phyloP scores from a whole-genome alignment of 1,140 invertebrate species.

The Camponotus pennsylvanicus region DNA sequence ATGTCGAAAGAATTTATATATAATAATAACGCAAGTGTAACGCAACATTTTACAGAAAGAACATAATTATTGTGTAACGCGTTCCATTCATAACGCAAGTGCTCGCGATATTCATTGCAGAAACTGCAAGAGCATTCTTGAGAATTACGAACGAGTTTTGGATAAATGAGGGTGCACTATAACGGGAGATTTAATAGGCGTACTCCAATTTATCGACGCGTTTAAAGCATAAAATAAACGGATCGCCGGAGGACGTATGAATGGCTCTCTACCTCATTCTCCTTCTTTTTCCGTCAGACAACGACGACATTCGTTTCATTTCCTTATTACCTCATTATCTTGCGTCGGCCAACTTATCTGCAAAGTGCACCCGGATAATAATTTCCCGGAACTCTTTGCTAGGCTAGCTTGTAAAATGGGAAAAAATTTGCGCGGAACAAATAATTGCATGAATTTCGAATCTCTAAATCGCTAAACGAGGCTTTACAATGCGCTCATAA shows the following conservation, averaged over 20 bases:
- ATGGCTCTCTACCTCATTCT: constrained; percentile 28
- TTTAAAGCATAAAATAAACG: constrained; percentile 56
- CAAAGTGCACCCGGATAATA: constrained; percentile 49
- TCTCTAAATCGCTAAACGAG: constrained; percentile 23
- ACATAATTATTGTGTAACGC: not conserved
- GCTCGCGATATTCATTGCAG: constrained; percentile 3
- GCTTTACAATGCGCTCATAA: not conserved
- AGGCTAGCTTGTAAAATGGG: constrained; percentile 35
- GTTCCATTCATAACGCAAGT: not conserved
- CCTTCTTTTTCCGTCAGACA: not conserved
- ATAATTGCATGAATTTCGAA: not conserved
- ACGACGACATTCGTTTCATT: constrained; percentile 51
- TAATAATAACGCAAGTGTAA: not conserved
- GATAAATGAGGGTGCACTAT: constrained; percentile 38
- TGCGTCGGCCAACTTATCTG: constrained; percentile 37
- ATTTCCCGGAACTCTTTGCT: constrained; percentile 55
- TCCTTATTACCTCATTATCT: constrained; percentile 66
- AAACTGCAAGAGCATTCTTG: not conserved
- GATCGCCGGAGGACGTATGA: constrained; percentile 32
- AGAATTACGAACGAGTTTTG: constrained; percentile 35
- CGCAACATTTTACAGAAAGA: not conserved
- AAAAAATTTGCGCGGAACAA: constrained; percentile 42
- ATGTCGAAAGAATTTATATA: not conserved
- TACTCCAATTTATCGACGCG: constrained; percentile 57
- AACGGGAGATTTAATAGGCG: constrained; percentile 48